Percentiles rank a stretch among this genome's conserved stretches.
These are phyloP conservation scores for Onthophagus taurus DNA, from an alignment of 1,140 invertebrate species.

Conservation along the genomic window DNA sequence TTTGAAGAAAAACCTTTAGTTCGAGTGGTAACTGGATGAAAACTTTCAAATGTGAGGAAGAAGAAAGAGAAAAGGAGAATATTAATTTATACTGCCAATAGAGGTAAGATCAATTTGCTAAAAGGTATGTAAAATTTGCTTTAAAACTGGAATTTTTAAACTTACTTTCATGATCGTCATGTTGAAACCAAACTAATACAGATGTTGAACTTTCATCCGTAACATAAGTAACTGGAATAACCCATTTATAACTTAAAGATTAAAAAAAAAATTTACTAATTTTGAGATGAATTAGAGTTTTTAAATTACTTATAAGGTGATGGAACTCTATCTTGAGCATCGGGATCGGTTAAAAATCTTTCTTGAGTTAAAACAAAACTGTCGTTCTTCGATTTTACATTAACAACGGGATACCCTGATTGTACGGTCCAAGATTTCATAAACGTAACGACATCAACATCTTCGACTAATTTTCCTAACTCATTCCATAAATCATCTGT, in stretches of 20 bases:
- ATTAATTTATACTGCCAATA: too few species aligned
- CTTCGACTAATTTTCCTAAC: conserved; percentile 42
- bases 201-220: conserved; percentile 43
- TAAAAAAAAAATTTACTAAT: conserved; percentile 16
- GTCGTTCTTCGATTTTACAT: conserved; percentile 42
- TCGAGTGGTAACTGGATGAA: too few species aligned
- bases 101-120: too few species aligned
- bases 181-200: conserved; percentile 50
- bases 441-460: conserved; percentile 53
- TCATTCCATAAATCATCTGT: conserved; percentile 68
- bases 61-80: too few species aligned
- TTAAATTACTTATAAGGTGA: conserved; percentile 48
- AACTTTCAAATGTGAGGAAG: too few species aligned
- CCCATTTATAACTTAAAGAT: conserved; percentile 66
- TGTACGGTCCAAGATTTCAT: conserved; percentile 91
- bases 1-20: too few species aligned
- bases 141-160: too few species aligned
- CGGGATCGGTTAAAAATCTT: conserved; percentile 60
- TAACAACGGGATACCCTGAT: conserved; percentile 82
- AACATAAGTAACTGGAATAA: conserved; percentile 69
- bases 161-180: conserved; percentile 42
- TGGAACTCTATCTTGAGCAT: conserved; percentile 41
- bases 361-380: conserved; percentile 58
- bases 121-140: too few species aligned
- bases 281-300: neutral